Evolutionary conservation across 2,797 vertebrate species (phyloP).

Genomic region (Novumbra hubbsi): DNA sequence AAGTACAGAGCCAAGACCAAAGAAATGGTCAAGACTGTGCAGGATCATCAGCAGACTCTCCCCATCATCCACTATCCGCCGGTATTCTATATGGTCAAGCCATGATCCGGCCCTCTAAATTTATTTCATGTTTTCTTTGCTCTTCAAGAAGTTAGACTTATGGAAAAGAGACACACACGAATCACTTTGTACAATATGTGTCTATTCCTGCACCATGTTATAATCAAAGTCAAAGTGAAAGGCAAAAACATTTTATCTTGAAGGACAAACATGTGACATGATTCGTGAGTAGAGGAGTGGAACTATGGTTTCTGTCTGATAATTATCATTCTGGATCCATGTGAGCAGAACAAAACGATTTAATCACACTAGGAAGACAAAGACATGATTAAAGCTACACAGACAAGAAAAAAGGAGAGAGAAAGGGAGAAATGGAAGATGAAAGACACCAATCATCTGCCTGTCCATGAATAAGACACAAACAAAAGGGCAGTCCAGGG

Average conservation of each 20-base stretch:
- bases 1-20: too few relatives aligned
- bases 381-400: constrained; percentile 55
- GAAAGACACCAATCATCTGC: constrained; percentile 44
- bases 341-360: constrained; percentile 45
- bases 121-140: too few relatives aligned
- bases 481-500: constrained; percentile 60
- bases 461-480: constrained; percentile 55
- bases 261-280: neutral
- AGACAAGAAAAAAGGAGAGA: constrained; percentile 34
- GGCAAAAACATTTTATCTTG: neutral
- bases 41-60: too few relatives aligned
- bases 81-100: too few relatives aligned
- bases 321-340: constrained; percentile 4
- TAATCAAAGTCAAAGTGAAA: neutral
- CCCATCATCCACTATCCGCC: too few relatives aligned
- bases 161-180: constrained; percentile 55
- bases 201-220: neutral
- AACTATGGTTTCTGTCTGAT: too few relatives aligned
- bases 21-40: too few relatives aligned
- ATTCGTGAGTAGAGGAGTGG: neutral
- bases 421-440: constrained; percentile 23
- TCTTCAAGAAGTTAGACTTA: too few relatives aligned
- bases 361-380: constrained; percentile 59
- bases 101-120: too few relatives aligned
- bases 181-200: neutral